Evolutionary conservation across 2,113 vertebrate genomes (phyloP).

Genomic region (Zonotrichia leucophrys): DNA sequence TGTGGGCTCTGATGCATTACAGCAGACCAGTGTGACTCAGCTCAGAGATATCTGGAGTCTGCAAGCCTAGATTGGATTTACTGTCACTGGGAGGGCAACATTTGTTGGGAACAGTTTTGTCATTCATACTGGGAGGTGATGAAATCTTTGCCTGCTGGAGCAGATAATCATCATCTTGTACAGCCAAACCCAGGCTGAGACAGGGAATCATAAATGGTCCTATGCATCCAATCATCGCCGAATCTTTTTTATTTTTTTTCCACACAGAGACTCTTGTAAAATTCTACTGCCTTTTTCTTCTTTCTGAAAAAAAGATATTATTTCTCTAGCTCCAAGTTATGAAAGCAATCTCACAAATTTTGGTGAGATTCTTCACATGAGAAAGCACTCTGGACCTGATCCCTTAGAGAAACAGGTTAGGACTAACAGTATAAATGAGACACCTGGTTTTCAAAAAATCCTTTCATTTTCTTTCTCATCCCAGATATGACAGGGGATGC

Average conservation of each 20-base stretch:
- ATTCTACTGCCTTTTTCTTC: not conserved
- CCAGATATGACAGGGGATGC: not conserved
- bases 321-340: not conserved
- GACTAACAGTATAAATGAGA: not conserved
- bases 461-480: not conserved
- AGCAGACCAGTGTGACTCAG: slow-evolving; percentile 2
- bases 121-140: slow-evolving; percentile 17
- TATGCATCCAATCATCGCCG: accelerated
- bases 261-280: not conserved
- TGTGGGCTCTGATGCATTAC: not conserved
- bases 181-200: not conserved
- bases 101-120: slow-evolving; percentile 48
- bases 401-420: not conserved
- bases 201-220: not conserved
- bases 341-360: not conserved
- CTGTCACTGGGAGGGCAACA: slow-evolving; percentile 16
- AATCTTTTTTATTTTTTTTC: not conserved
- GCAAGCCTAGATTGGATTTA: slow-evolving; percentile 35
- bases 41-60: slow-evolving; percentile 29
- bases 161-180: not conserved
- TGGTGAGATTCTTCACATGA: not conserved
- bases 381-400: not conserved
- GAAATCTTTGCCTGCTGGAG: slow-evolving; percentile 24
- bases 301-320: not conserved
- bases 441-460: not conserved